Conservation (phyloP, 2,797 vertebrate genomes). For the Pangasius krempfi region DNA sequence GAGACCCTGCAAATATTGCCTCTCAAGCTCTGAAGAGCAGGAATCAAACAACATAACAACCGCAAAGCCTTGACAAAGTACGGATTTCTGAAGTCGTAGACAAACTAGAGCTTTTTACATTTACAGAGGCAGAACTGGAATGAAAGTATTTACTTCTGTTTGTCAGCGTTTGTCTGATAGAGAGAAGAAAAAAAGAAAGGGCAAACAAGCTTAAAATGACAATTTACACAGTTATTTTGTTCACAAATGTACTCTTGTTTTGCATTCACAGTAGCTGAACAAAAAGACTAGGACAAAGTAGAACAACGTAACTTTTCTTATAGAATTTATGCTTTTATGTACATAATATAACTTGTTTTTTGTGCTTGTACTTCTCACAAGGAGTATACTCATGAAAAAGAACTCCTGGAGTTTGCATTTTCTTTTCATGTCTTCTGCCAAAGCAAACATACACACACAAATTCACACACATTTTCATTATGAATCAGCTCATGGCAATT, state of each 20-base stretch:
- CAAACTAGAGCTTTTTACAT: slow-evolving; percentile 36
- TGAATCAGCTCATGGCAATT: not conserved
- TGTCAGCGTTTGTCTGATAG: slow-evolving; percentile 55
- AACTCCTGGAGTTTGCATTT: not conserved
- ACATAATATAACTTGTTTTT: not conserved
- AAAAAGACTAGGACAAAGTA: not conserved
- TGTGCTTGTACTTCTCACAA: not conserved
- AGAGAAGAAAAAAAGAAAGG: slow-evolving; percentile 12
- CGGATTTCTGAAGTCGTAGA: slow-evolving; percentile 45
- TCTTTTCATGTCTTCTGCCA: not conserved
- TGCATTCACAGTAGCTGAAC: not conserved
- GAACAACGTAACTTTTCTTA: not conserved
- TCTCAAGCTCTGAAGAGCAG: slow-evolving; percentile 43
- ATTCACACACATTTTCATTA: not conserved
- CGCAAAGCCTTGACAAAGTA: slow-evolving; percentile 47
- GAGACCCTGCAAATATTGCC: slow-evolving; percentile 57
- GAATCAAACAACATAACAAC: slow-evolving; percentile 49
- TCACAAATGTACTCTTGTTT: not conserved
- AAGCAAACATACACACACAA: not conserved
- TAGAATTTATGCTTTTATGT: not conserved
- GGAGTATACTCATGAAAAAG: not conserved
- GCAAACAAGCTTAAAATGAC: not conserved
- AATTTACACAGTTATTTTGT: not conserved
- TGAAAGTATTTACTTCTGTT: slow-evolving; percentile 53
- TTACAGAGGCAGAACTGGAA: slow-evolving; percentile 44